Evolutionary conservation across 2,113 vertebrate genomes (phyloP), one percentile per base, ranked within the genome.

Genomic region (Salvator merianae): DNA sequence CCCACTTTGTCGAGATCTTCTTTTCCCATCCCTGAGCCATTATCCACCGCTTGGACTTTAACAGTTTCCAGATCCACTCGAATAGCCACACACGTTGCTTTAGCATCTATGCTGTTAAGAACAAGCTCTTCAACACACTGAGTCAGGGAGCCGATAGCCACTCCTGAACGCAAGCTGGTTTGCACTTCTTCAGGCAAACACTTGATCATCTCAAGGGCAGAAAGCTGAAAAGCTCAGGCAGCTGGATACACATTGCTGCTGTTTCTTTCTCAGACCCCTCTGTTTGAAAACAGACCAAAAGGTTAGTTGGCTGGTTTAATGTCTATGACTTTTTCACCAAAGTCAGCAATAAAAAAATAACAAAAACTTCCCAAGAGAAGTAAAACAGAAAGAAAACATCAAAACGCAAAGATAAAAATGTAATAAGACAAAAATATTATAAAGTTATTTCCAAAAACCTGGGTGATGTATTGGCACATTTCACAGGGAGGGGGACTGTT

Each of bases 71-170:
- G 86, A 92, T 99, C 97, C 89, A 98, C 90, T 78, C 99, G 94
- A 87, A 98, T 53, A 24, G 98, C 98, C 38, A 99, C 88, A 86
- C 99, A 99, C n/a, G 96, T 98, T 69, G 98, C 97, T 85, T 96
- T 96, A 4, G 98, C 98, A 87, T 99, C 98, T 0, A 98, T 94
- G 93, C 98, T 97, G 78, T 99, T 99, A 32, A 99, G 94, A 50
- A 97, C 65, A 26, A 99, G 97, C 86, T 99, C 98, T 91, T 99
- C 99, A 2, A 98, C 96, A 71, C 98, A 99, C 30, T 98, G 98
- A 59, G 97, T 97, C 1, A 99, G 89, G 0, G 98, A 98, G 36
- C 7, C 95, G 68, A 99, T 75, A 1, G 97, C 93, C 66, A 99
- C 93, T 59, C 98, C 98, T 40, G 98, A 98, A 79, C 98, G 98